phyloP scores from a whole-genome alignment of 1,140 invertebrate genomes.

The Platyura marginata region DNA sequence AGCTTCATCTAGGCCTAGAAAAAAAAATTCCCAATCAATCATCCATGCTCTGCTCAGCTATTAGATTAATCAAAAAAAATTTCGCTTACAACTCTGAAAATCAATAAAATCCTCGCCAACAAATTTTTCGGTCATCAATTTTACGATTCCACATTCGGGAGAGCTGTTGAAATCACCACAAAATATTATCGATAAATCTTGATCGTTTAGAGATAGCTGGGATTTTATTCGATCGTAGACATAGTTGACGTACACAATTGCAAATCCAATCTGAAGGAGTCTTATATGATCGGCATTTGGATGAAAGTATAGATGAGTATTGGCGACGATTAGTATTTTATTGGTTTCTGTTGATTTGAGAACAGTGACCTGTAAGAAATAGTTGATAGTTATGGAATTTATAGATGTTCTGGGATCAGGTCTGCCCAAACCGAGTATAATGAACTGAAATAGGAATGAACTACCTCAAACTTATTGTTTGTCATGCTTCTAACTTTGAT shows the following conservation, averaged over 20 bases:
- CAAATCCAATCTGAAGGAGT: conserved; percentile 51
- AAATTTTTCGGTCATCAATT: conserved; percentile 45
- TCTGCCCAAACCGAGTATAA: no score
- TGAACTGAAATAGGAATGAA: no score
- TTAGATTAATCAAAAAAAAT: neutral
- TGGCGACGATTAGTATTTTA: conserved; percentile 52
- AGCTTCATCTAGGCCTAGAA: conserved; percentile 42
- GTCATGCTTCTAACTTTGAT: no score
- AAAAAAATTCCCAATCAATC: no score
- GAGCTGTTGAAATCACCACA: conserved; percentile 79
- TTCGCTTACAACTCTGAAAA: conserved; percentile 56
- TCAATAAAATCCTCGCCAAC: conserved; percentile 42
- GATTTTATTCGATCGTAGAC: conserved; percentile 24
- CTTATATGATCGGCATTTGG: conserved; percentile 75
- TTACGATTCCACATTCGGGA: conserved; percentile 60
- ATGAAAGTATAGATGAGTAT: conserved; percentile 86
- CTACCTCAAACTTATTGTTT: no score
- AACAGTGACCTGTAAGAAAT: no score
- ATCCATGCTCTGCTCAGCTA: no score
- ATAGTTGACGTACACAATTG: conserved; percentile 35
- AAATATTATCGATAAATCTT: conserved; percentile 42
- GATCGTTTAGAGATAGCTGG: conserved; percentile 26
- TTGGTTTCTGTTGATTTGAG: conserved; percentile 38
- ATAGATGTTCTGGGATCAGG: no score
- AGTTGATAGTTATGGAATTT: no score